phyloP scores from a whole-genome alignment of 2,113 vertebrate species.

The human (Homo sapiens) region GRCh38 chr20:22567501-22568000 shows the following conservation, averaged over 20 bases:
- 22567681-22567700: constrained; percentile 63
- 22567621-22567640: constrained; percentile 86
- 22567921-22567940: neutral
- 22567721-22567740: neutral
- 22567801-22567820: neutral
- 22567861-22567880: neutral
- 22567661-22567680: constrained; percentile 74
- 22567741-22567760: neutral
- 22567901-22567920: neutral
- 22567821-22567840: neutral
- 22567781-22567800: neutral
- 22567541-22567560: constrained; percentile 88
- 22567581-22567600: constrained; percentile 86
- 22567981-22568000: neutral
- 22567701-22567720: constrained; percentile 54
- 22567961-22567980: neutral
- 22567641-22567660: constrained; percentile 47
- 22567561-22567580: constrained; percentile 91
- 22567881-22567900: constrained; percentile 20
- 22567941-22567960: fast-evolving
- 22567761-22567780: neutral
- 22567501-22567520: constrained; percentile 80
- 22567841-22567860: neutral
- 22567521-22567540: constrained; percentile 85
- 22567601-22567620: constrained; percentile 89